These are phyloP conservation scores for Apodemia duryi DNA, from an alignment of 2,888 invertebrate genomes.

Conservation along the genomic window DNA sequence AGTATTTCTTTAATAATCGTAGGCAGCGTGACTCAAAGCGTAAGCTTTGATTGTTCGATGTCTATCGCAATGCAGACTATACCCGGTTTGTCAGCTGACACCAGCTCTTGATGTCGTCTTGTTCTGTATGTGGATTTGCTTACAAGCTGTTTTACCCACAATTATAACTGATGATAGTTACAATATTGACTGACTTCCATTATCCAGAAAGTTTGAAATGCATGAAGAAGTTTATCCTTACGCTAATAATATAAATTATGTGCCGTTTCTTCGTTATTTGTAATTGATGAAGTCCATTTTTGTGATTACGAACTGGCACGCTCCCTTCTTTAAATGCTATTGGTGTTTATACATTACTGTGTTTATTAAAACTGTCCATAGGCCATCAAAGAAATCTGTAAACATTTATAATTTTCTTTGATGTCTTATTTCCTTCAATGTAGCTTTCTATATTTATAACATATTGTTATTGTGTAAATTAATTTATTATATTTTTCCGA, in stretches of 20 bases:
- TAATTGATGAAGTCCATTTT: neutral
- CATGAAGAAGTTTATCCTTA: conserved; percentile 53
- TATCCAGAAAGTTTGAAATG: conserved; percentile 36
- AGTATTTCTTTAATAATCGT: conserved; percentile 35
- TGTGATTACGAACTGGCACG: conserved; percentile 42
- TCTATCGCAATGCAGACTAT: conserved; percentile 59
- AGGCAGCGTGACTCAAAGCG: conserved; percentile 64
- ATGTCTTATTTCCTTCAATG: conserved; percentile 29
- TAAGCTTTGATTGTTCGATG: conserved; percentile 75
- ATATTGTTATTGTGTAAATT: conserved; percentile 18
- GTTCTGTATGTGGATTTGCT: conserved; percentile 69
- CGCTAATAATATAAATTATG: conserved; percentile 38
- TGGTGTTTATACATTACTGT: conserved; percentile 40
- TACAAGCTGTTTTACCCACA: conserved; percentile 57
- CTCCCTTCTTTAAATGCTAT: conserved; percentile 48
- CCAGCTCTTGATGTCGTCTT: conserved; percentile 73
- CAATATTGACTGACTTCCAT: conserved; percentile 21
- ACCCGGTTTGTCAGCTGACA: conserved; percentile 55
- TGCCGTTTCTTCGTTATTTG: conserved; percentile 41
- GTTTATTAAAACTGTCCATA: conserved; percentile 21
- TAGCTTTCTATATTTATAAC: conserved; percentile 22
- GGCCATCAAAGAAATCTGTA: conserved; percentile 35
- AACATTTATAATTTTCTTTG: conserved; percentile 28
- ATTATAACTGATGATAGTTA: conserved; percentile 18
- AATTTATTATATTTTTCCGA: conserved; percentile 15